Base-by-base conservation (phyloP, 2,888 invertebrate species). In the Loripinus fragilis region DNA sequence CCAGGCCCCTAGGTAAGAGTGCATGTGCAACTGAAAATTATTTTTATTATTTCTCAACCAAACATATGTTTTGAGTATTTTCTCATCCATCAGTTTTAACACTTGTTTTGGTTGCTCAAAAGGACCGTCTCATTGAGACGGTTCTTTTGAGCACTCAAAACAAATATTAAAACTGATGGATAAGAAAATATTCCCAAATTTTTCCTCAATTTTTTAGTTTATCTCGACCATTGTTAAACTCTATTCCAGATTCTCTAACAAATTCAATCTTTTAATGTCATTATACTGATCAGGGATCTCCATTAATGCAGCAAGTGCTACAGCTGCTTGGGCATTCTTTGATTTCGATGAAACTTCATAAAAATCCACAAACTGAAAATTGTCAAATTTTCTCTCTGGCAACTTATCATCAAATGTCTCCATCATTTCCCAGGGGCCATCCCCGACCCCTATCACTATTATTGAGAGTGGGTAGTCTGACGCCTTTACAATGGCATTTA, bases 381-480 rank as follows among this genome's bases (percentile, higher is more conserved):
- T 94, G 88, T 95, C 94, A 91, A 94, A 94, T 55, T 92, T 90
- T 48, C 94, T 86, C 79, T 93, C 91, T 8, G 94, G 94, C 12
- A 94, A 88, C 0, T 92, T 91, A 76, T 94, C 94, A 86, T 94
- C 94, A 87, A 94, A 94, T 60, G 94, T 93, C 35, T 92, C 89
- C 94, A 94, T 94, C 87, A 93, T 93, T 48, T 94, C 93, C 94
- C 94, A 94, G 0, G 94, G 94, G 5, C 94, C 94, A 83, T 94
- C 94, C 2, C 94, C 94, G 8, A 94, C 94, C 0, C 94, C 94
- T 0, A 94, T 93, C 71, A 94, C 93, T 70, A 94, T 93, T 76
- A 94, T 94, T 2, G 94, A 94, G 30, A 94, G 89, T 3, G 94
- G 94, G 79, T 92, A 93, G 74, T 91, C 88, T 25, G 94, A 94